Evolutionary conservation across 1,140 invertebrate species (phyloP).

Genomic region (Sarcophaga peregrina): DNA sequence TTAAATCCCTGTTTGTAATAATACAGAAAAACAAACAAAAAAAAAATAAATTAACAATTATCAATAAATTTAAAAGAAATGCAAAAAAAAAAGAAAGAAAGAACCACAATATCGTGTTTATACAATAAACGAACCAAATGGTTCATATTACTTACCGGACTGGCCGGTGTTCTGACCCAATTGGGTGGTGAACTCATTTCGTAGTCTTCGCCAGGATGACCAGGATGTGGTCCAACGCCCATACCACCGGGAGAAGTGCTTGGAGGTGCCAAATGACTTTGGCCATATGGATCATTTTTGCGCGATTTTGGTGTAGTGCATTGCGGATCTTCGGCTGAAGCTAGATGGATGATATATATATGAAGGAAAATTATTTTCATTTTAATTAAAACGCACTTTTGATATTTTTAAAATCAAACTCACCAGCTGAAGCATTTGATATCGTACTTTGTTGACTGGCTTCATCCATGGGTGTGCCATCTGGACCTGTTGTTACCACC

Average conservation of each 20-base stretch:
- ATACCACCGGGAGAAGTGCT: constrained; percentile 82
- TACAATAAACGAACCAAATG: background rate
- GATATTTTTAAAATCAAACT: background rate
- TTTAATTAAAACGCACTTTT: background rate
- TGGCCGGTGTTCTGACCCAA: constrained; percentile 88
- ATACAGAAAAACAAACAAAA: constrained; percentile 54
- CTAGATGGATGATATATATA: constrained; percentile 70
- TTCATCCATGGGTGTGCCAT: constrained; percentile 87
- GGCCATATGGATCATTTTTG: constrained; percentile 72
- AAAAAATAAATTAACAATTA: too few species aligned
- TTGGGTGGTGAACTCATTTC: constrained; percentile 85
- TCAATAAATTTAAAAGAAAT: constrained; percentile 1
- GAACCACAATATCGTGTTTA: too few species aligned
- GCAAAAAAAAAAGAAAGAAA: background rate
- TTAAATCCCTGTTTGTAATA: constrained; percentile 80
- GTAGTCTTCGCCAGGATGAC: constrained; percentile 89
- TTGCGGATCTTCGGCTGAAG: constrained; percentile 85
- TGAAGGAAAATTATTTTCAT: background rate
- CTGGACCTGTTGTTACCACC: constrained; percentile 86
- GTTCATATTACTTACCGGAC: constrained; percentile 75
- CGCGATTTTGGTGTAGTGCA: constrained; percentile 80
- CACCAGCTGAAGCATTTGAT: constrained; percentile 88
- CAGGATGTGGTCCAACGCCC: constrained; percentile 72
- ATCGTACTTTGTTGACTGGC: constrained; percentile 91
- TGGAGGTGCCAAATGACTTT: constrained; percentile 79